phyloP scores from a whole-genome alignment of 2,113 vertebrate genomes.

The Pangasianodon gigas region DNA sequence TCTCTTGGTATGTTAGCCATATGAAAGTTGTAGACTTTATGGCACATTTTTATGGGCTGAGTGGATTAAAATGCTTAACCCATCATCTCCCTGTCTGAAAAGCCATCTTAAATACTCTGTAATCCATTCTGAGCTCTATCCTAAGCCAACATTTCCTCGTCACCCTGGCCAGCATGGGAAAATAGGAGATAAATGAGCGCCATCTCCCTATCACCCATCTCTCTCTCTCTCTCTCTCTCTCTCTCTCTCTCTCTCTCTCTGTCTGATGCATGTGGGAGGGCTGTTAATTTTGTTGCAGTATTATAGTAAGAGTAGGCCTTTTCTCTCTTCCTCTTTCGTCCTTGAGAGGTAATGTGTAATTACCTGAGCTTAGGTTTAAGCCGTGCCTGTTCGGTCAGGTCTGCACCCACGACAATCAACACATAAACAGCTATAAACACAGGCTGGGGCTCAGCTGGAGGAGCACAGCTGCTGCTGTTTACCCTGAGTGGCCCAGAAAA shows the following conservation, averaged over 20 bases:
- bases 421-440: constrained; percentile 65
- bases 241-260: constrained; percentile 15
- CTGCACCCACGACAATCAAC: constrained; percentile 63
- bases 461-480: constrained; percentile 83
- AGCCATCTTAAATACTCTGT: constrained; percentile 70
- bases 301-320: constrained; percentile 41
- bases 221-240: not conserved
- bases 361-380: constrained; percentile 69
- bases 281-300: constrained; percentile 29
- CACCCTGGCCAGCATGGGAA: constrained; percentile 68
- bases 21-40: constrained; percentile 10
- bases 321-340: constrained; percentile 45
- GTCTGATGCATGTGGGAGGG: constrained; percentile 33
- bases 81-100: constrained; percentile 66
- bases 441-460: constrained; percentile 74
- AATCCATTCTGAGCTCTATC: constrained; percentile 69
- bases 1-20: not conserved
- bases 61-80: constrained; percentile 64
- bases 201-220: not conserved
- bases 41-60: constrained; percentile 21
- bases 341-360: constrained; percentile 73
- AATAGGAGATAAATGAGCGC: constrained; percentile 43
- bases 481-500: constrained; percentile 78
- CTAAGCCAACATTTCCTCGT: constrained; percentile 74
- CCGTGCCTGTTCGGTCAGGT: constrained; percentile 69